Percentiles rank a stretch among this genome's conserved stretches.
phyloP scores from a whole-genome alignment of 2,113 vertebrate species.

The Onychorhynchus coronatus region DNA sequence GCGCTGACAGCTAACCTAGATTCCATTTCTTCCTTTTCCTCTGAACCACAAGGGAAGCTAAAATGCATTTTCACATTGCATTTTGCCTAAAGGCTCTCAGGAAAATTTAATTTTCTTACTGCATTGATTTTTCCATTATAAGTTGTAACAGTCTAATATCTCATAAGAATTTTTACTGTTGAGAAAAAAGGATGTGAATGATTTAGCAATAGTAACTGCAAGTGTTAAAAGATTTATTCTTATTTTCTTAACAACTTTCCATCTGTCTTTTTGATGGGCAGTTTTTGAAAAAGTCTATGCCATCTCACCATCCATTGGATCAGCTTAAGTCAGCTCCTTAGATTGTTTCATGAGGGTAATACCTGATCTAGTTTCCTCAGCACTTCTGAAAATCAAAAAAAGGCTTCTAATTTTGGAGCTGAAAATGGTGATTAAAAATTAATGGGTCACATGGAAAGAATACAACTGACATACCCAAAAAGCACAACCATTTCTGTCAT shows the following conservation, averaged over 20 bases:
- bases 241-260: slow-evolving; percentile 35
- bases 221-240: slow-evolving; percentile 31
- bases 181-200: slow-evolving; percentile 69
- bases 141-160: slow-evolving; percentile 86
- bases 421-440: slow-evolving; percentile 19
- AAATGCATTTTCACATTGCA: slow-evolving; percentile 93
- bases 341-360: not conserved
- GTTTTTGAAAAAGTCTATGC: not conserved
- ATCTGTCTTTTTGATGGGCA: not conserved
- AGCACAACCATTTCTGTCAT: not conserved
- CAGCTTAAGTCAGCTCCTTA: not conserved
- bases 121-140: slow-evolving; percentile 91
- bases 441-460: slow-evolving; percentile 2
- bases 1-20: slow-evolving; percentile 77
- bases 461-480: not conserved
- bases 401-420: not conserved
- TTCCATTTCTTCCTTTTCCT: slow-evolving; percentile 78
- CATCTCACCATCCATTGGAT: not conserved
- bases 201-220: slow-evolving; percentile 68
- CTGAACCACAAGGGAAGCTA: slow-evolving; percentile 83
- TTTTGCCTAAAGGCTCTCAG: slow-evolving; percentile 95
- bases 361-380: not conserved
- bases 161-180: slow-evolving; percentile 76
- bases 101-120: slow-evolving; percentile 97
- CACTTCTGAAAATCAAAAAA: slow-evolving; percentile 35